phyloP scores from a whole-genome alignment of 2,888 invertebrate species.

The Drosophila percnosoma region DNA sequence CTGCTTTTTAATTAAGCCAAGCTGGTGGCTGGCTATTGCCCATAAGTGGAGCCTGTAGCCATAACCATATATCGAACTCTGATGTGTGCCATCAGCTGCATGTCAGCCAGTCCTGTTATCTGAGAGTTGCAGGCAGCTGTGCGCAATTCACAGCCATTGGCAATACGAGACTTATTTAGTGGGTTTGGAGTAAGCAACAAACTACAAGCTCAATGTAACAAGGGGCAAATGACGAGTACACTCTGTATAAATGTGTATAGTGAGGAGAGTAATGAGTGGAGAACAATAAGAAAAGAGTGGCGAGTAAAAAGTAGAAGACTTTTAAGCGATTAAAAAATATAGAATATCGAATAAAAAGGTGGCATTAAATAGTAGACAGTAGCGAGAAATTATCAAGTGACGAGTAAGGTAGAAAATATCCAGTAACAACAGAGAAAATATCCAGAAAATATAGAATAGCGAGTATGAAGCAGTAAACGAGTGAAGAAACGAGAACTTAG shows the following conservation, averaged over 20 bases:
- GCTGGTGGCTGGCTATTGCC: constrained; percentile 33
- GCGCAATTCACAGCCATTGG: background rate
- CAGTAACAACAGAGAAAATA: background rate
- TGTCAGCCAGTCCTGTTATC: constrained; percentile 6
- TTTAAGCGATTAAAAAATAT: background rate
- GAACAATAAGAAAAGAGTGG: background rate
- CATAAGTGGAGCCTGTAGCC: constrained; percentile 42
- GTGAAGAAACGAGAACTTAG: background rate
- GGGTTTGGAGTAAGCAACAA: background rate
- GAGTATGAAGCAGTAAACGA: background rate
- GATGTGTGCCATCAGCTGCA: constrained; percentile 61
- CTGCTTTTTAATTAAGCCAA: constrained; percentile 69
- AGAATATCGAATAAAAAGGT: too few relatives aligned
- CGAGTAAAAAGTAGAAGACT: background rate
- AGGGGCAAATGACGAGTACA: background rate
- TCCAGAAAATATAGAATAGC: too few relatives aligned
- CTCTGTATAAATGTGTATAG: background rate
- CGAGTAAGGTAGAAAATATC: background rate
- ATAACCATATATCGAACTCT: constrained; percentile 29
- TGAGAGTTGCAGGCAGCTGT: background rate
- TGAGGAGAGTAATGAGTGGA: background rate
- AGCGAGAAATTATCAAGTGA: background rate
- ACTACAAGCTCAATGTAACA: background rate
- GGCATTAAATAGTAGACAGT: background rate
- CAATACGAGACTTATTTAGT: background rate